phyloP scores from a whole-genome alignment of 2,797 vertebrate species.

The Myiotriccus ornatus region DNA sequence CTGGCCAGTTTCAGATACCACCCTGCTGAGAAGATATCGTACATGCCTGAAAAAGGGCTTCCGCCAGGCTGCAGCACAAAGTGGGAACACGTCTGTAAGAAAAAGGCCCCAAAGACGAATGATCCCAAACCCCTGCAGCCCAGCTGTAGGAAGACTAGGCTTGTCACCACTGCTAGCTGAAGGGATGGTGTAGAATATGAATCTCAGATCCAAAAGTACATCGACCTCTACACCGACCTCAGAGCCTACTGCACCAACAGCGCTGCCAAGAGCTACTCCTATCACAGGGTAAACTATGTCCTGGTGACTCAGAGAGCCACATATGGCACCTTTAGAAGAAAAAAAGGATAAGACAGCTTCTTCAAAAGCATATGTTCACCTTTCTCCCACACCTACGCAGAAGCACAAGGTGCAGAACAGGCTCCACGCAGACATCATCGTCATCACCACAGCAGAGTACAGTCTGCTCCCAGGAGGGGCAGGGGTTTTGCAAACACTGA shows the following conservation, averaged over 20 bases:
- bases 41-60: not conserved
- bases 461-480: not conserved
- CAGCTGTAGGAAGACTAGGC: not conserved
- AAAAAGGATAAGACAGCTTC: not conserved
- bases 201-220: not conserved
- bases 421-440: not conserved
- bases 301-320: not conserved
- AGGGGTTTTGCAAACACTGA: not conserved
- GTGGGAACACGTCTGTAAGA: not conserved
- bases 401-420: conserved; percentile 19
- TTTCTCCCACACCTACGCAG: conserved; percentile 13
- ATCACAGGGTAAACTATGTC: not conserved
- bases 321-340: conserved; percentile 7
- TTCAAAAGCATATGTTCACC: conserved; percentile 60
- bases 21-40: not conserved
- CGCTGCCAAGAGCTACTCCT: not conserved
- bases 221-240: not conserved
- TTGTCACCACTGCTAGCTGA: not conserved
- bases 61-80: not conserved
- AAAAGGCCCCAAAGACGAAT: not conserved
- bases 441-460: not conserved
- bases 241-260: not conserved
- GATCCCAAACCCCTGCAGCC: not conserved
- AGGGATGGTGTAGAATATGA: not conserved
- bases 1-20: not conserved